phyloP scores from a whole-genome alignment of 2,113 vertebrate genomes.

The Calidris pugnax region DNA sequence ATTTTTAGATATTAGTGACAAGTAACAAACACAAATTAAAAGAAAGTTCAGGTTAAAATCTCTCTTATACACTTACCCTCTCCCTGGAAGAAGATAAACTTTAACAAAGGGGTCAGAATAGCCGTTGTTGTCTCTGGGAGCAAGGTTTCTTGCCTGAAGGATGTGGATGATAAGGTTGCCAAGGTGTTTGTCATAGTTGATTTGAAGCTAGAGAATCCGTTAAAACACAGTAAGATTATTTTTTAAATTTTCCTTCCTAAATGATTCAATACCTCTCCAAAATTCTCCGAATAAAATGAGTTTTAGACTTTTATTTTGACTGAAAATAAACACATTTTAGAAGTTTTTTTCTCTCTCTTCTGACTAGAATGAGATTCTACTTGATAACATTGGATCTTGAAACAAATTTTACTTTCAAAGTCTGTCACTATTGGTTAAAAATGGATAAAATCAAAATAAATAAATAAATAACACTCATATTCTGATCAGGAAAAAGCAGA shows the following conservation, averaged over 20 bases:
- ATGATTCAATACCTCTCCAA: neutral
- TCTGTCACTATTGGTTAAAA: neutral
- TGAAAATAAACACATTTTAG: neutral
- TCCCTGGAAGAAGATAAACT: conserved; percentile 97
- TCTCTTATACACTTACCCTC: conserved; percentile 85
- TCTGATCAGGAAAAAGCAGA: neutral
- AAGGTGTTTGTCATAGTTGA: conserved; percentile 95
- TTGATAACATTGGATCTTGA: neutral
- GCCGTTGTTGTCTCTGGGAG: conserved; percentile 91
- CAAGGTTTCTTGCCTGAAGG: conserved; percentile 95
- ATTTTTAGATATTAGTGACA: neutral
- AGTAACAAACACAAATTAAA: neutral
- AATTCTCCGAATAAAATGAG: neutral
- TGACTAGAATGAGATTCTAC: neutral
- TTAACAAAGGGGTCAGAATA: conserved; percentile 99
- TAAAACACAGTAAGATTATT: conserved; percentile 17
- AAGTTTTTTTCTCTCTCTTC: neutral
- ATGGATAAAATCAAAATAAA: neutral
- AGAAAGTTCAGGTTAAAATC: neutral
- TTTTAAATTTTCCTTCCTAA: neutral
- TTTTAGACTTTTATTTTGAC: neutral
- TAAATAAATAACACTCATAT: neutral
- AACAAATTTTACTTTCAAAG: neutral
- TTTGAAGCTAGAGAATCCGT: conserved; percentile 87
- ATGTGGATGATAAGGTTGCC: conserved; percentile 97